Conservation (phyloP, 2,797 vertebrate genomes). For the Gymnocypris eckloni region DNA sequence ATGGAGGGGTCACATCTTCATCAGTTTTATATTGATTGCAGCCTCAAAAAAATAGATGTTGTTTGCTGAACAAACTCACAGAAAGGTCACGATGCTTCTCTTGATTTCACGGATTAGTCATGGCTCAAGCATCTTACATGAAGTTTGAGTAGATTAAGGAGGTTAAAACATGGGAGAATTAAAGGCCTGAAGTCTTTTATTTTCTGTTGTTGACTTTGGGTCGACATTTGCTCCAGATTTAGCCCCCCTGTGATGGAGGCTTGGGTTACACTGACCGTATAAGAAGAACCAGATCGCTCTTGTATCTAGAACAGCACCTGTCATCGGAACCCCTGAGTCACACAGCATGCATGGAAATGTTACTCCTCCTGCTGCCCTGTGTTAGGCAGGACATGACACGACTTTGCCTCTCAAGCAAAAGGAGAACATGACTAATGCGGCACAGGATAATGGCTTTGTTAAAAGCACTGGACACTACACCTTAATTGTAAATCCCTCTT, state of each 20-base stretch:
- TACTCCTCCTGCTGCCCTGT: slow-evolving; percentile 38
- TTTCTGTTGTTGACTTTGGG: slow-evolving; percentile 52
- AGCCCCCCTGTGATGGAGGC: slow-evolving; percentile 42
- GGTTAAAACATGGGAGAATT: slow-evolving; percentile 1
- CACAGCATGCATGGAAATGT: slow-evolving; percentile 54
- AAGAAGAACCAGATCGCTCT: slow-evolving; percentile 58
- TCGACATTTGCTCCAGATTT: slow-evolving; percentile 59
- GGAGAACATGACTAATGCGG: slow-evolving; percentile 15
- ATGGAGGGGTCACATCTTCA: slow-evolving; percentile 21
- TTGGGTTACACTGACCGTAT: slow-evolving; percentile 67
- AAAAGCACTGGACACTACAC: neutral
- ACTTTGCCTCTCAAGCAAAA: slow-evolving; percentile 36
- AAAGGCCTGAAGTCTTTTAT: slow-evolving; percentile 31
- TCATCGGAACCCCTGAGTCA: slow-evolving; percentile 51
- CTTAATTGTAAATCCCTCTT: slow-evolving; percentile 2
- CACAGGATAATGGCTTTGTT: slow-evolving; percentile 5
- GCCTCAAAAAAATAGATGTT: neutral
- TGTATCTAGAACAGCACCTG: slow-evolving; percentile 43
- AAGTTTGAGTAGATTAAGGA: neutral
- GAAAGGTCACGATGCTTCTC: neutral
- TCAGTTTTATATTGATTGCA: slow-evolving; percentile 1
- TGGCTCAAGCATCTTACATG: neutral
- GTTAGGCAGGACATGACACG: slow-evolving; percentile 24
- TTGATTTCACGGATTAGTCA: neutral
- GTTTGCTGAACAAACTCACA: neutral